Conservation (phyloP, 2,113 vertebrate genomes). For the Spea bombifrons region DNA sequence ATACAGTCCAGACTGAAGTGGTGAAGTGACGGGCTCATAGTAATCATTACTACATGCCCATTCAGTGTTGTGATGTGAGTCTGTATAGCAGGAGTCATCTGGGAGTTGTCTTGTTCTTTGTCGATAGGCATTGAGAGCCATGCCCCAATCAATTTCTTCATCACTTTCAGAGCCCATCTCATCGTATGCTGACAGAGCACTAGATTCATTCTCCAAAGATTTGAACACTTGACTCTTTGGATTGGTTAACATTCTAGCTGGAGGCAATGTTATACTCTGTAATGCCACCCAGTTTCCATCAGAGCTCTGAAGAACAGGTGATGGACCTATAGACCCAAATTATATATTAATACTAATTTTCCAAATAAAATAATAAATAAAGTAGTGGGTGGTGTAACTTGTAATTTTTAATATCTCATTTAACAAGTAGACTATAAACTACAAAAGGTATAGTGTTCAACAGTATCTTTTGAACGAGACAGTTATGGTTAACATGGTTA, state of each 20-base stretch:
- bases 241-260: slow-evolving; percentile 74
- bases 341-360: not conserved
- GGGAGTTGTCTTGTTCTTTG: slow-evolving; percentile 62
- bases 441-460: too few species aligned
- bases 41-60: slow-evolving; percentile 68
- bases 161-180: slow-evolving; percentile 82
- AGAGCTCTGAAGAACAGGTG: slow-evolving; percentile 78
- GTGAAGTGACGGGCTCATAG: slow-evolving; percentile 70
- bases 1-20: slow-evolving; percentile 71
- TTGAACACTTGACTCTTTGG: slow-evolving; percentile 80
- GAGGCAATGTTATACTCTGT: slow-evolving; percentile 71
- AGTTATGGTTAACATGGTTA: too few species aligned
- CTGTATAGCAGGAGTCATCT: slow-evolving; percentile 67
- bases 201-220: slow-evolving; percentile 80
- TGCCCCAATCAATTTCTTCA: slow-evolving; percentile 70
- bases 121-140: slow-evolving; percentile 63
- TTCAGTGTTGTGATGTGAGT: slow-evolving; percentile 67
- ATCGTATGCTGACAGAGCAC: slow-evolving; percentile 79
- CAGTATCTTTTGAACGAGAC: too few species aligned
- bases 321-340: slow-evolving; percentile 51
- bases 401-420: too few species aligned
- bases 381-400: too few species aligned
- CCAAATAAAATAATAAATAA: too few species aligned
- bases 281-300: slow-evolving; percentile 94
- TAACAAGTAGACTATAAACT: too few species aligned